phyloP scores from a whole-genome alignment of 2,888 invertebrate genomes.

The Galerucella pusilla region DNA sequence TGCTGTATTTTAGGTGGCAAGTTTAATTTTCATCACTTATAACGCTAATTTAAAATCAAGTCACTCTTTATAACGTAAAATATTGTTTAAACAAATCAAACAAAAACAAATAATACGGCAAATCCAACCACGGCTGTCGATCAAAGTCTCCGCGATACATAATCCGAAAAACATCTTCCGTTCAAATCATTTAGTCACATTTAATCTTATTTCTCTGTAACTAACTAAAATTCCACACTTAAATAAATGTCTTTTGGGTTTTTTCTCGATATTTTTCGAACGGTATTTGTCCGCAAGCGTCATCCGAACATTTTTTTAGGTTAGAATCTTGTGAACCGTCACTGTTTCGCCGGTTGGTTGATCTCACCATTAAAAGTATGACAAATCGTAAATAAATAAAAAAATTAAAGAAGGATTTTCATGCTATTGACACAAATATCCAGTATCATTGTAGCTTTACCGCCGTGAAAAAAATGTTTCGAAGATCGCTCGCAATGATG shows the following conservation, averaged over 20 bases:
- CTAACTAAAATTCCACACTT: slow-evolving; percentile 37
- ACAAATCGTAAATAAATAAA: slow-evolving; percentile 49
- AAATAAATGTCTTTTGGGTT: slow-evolving; percentile 34
- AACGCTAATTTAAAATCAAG: neutral
- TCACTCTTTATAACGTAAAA: slow-evolving; percentile 13
- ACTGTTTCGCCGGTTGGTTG: slow-evolving; percentile 46
- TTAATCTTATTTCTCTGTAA: slow-evolving; percentile 33
- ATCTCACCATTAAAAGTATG: slow-evolving; percentile 48
- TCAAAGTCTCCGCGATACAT: slow-evolving; percentile 18
- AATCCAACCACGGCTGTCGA: slow-evolving; percentile 15
- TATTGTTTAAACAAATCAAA: slow-evolving; percentile 18
- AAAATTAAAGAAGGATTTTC: slow-evolving; percentile 46
- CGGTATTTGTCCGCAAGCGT: slow-evolving; percentile 38
- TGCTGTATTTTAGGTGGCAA: neutral
- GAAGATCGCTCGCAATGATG: slow-evolving; percentile 9
- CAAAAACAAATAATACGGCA: slow-evolving; percentile 24
- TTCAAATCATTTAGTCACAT: slow-evolving; percentile 32
- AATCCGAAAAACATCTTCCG: slow-evolving; percentile 16
- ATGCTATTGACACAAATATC: slow-evolving; percentile 56
- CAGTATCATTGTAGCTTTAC: slow-evolving; percentile 48
- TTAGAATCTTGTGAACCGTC: slow-evolving; percentile 47
- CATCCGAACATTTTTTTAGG: slow-evolving; percentile 27
- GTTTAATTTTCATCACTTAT: neutral
- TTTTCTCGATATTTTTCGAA: slow-evolving; percentile 36
- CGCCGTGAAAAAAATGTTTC: slow-evolving; percentile 14